Evolutionary conservation across 2,888 invertebrate genomes (phyloP).

Genomic region (Nomada fucata): DNA sequence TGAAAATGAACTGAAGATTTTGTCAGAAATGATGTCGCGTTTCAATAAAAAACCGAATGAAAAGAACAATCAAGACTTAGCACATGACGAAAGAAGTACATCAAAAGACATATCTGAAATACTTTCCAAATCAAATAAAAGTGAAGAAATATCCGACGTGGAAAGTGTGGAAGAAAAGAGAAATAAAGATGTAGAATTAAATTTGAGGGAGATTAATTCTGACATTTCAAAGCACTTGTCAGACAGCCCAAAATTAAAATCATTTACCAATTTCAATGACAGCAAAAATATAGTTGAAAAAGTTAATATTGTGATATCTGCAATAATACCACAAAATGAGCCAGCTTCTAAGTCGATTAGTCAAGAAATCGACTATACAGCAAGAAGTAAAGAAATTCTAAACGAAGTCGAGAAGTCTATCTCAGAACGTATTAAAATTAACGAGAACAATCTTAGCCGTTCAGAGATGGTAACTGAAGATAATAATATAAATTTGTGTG

Average conservation of each 20-base stretch:
- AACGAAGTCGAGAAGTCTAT: conserved; percentile 80
- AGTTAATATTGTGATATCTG: conserved; percentile 61
- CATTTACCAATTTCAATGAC: conserved; percentile 19
- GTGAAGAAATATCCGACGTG: conserved; percentile 29
- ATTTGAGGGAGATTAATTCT: conserved; percentile 19
- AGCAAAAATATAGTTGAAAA: conserved; percentile 50
- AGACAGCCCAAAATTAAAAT: conserved; percentile 37
- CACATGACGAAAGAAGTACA: conserved; percentile 66
- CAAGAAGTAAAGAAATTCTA: conserved; percentile 78
- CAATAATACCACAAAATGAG: conserved; percentile 57
- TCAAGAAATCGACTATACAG: conserved; percentile 77
- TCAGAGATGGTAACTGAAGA: conserved; percentile 45
- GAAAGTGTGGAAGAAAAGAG: conserved; percentile 16
- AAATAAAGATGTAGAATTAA: conserved; percentile 9
- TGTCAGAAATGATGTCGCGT: conserved; percentile 81
- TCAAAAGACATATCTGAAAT: conserved; percentile 77
- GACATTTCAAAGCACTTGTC: conserved; percentile 18
- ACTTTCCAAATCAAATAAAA: conserved; percentile 57
- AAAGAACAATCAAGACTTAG: conserved; percentile 62
- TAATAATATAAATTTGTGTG: conserved; percentile 22
- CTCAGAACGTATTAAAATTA: conserved; percentile 74
- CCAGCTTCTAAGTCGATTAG: conserved; percentile 42
- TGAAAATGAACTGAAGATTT: conserved; percentile 80
- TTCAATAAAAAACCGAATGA: conserved; percentile 78
- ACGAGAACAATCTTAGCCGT: conserved; percentile 50